phyloP scores from a whole-genome alignment of 2,113 vertebrate species.

The Struthidea cinerea region DNA sequence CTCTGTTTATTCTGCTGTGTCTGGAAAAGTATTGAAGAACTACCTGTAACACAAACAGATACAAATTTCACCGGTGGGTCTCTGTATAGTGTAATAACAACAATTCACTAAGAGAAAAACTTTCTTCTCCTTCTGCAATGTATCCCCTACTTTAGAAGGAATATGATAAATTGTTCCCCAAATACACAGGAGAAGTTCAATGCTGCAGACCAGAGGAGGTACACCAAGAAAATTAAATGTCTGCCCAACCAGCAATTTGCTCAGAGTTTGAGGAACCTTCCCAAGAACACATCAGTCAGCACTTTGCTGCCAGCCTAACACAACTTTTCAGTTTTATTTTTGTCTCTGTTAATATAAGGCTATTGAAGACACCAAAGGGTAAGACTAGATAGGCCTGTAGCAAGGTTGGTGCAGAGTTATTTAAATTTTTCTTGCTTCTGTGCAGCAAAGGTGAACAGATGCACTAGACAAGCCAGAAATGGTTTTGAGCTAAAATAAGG shows the following conservation, averaged over 20 bases:
- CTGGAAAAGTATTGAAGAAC: neutral
- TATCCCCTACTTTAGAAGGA: neutral
- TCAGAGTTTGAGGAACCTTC: slow-evolving; percentile 26
- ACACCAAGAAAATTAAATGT: slow-evolving; percentile 50
- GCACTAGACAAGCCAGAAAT: neutral
- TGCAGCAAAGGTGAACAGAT: neutral
- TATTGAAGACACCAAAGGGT: neutral
- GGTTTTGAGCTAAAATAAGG: neutral
- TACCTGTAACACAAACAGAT: neutral
- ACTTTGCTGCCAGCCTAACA: neutral
- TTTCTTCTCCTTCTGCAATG: neutral
- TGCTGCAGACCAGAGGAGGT: slow-evolving; percentile 4
- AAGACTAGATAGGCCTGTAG: neutral
- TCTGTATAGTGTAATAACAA: neutral
- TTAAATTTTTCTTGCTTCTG: neutral
- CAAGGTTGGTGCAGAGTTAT: neutral
- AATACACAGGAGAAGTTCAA: slow-evolving; percentile 29
- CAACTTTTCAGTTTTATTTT: neutral
- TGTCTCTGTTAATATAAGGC: neutral
- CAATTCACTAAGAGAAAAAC: neutral
- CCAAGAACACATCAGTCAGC: slow-evolving; percentile 2
- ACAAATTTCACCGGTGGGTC: neutral
- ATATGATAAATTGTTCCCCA: neutral
- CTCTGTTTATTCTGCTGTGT: neutral
- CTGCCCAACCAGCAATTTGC: slow-evolving; percentile 15